Evolutionary conservation across 1,140 invertebrate genomes (phyloP).

Genomic region (Wasmannia auropunctata): DNA sequence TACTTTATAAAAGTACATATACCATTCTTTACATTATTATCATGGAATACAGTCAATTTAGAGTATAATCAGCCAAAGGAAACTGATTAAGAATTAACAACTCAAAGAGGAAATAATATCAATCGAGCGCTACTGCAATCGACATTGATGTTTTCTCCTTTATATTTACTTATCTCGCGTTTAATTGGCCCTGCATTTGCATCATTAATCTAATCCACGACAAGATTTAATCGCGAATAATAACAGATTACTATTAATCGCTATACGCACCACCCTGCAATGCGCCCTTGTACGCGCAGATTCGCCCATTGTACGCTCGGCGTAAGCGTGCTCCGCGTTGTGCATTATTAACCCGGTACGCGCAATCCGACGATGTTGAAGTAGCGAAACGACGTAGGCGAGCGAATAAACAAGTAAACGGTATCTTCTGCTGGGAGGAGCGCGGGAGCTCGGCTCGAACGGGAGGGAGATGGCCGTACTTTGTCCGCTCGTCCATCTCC

Average conservation of each 20-base stretch:
- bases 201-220: not conserved
- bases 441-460: conserved; percentile 18
- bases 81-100: not conserved
- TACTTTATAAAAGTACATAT: not conserved
- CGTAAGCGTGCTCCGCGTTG: not conserved
- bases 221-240: not conserved
- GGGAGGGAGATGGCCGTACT: conserved; percentile 2
- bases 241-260: conserved; percentile 2
- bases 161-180: not conserved
- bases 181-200: not conserved
- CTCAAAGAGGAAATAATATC: not conserved
- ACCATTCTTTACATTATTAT: not conserved
- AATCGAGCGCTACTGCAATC: not conserved
- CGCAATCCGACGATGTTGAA: conserved; percentile 23
- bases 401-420: conserved; percentile 50
- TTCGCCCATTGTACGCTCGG: not conserved
- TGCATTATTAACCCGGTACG: conserved; percentile 46
- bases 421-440: conserved; percentile 12
- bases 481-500: conserved; percentile 70
- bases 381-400: conserved; percentile 25
- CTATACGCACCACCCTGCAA: not conserved
- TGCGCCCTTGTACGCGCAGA: not conserved
- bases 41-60: not conserved
- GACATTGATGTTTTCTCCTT: not conserved
- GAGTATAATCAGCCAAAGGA: not conserved